Percentiles rank a stretch among this genome's conserved stretches.
These are phyloP conservation scores for Protosalanx chinensis DNA, from an alignment of 2,797 vertebrate species.

Conservation along the genomic window DNA sequence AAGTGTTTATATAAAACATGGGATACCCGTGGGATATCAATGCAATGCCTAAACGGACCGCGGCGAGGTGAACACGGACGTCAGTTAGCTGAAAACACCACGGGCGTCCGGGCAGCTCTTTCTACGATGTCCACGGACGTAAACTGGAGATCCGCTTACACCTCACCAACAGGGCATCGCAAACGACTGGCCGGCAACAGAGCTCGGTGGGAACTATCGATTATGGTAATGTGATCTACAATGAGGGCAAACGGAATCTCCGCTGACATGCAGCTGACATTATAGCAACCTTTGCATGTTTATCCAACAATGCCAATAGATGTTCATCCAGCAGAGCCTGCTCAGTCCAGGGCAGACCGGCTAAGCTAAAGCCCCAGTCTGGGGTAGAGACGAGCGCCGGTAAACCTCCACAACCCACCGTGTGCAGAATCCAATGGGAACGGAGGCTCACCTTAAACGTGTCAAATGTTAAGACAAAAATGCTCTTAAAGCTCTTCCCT, in stretches of 20 bases:
- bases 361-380: background rate
- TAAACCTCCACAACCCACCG: slow-evolving; percentile 2
- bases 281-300: slow-evolving; percentile 77
- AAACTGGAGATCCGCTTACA: background rate
- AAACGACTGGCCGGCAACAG: slow-evolving; percentile 25
- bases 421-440: too few species aligned
- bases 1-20: background rate
- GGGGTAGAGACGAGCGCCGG: slow-evolving; percentile 12
- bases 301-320: slow-evolving; percentile 69
- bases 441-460: too few species aligned
- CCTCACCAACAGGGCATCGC: background rate
- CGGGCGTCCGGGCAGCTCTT: background rate
- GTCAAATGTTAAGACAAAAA: too few species aligned
- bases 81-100: background rate
- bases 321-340: slow-evolving; percentile 65
- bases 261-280: slow-evolving; percentile 73
- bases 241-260: slow-evolving; percentile 56
- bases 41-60: background rate
- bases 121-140: background rate
- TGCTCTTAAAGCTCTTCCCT: too few species aligned
- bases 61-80: background rate
- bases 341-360: background rate
- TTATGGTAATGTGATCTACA: slow-evolving; percentile 78
- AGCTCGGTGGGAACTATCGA: slow-evolving; percentile 59
- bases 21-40: background rate